Evolutionary conservation across 1,140 invertebrate species (phyloP).

Genomic region (Hypsibius dujardini): DNA sequence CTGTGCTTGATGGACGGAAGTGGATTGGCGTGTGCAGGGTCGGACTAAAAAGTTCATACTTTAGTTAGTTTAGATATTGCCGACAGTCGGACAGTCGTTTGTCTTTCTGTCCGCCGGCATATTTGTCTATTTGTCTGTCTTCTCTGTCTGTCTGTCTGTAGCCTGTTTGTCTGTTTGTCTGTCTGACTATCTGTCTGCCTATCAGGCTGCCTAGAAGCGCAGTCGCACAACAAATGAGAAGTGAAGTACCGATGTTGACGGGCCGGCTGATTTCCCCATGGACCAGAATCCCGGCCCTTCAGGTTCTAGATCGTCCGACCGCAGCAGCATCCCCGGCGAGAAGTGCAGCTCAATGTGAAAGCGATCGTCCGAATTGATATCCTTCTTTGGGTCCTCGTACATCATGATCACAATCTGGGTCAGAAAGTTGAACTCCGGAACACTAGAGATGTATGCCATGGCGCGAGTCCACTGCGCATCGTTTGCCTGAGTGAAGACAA

Average conservation of each 20-base stretch:
- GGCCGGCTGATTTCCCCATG: not conserved
- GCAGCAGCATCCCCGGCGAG: slow-evolving; percentile 51
- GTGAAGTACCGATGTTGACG: not conserved
- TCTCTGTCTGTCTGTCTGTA: too few species aligned
- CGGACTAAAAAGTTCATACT: too few species aligned
- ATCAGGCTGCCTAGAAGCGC: too few species aligned
- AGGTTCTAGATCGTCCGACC: not conserved
- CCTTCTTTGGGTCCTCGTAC: slow-evolving; percentile 93
- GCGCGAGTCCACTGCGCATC: slow-evolving; percentile 96
- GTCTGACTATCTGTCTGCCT: too few species aligned
- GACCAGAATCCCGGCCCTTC: not conserved
- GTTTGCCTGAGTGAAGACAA: slow-evolving; percentile 31
- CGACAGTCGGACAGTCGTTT: too few species aligned
- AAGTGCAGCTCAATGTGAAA: slow-evolving; percentile 96
- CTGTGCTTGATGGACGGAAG: not conserved
- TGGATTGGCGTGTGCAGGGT: not conserved
- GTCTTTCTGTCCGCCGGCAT: too few species aligned
- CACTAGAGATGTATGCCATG: slow-evolving; percentile 93
- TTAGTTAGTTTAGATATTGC: too few species aligned
- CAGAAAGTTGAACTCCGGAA: slow-evolving; percentile 97
- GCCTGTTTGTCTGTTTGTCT: too few species aligned
- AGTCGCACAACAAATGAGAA: too few species aligned
- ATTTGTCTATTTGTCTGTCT: too few species aligned
- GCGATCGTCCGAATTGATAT: slow-evolving; percentile 34
- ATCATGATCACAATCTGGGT: slow-evolving; percentile 97